phyloP scores from a whole-genome alignment of 2,888 invertebrate genomes.

The Pterostichus madidus region DNA sequence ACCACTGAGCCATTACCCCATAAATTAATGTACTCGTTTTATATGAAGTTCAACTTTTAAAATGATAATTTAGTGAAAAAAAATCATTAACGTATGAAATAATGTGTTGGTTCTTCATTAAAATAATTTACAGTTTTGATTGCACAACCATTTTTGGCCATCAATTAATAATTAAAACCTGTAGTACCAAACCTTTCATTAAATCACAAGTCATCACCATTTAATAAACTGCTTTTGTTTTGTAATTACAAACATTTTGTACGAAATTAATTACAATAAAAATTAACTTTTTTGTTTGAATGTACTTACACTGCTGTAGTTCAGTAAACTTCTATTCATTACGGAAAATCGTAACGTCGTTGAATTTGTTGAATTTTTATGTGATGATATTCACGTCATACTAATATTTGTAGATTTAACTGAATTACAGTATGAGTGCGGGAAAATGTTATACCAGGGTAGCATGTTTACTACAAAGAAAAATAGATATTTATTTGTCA shows the following conservation, averaged over 20 bases:
- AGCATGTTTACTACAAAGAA: too few relatives aligned
- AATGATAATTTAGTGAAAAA: too few relatives aligned
- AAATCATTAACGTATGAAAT: neutral
- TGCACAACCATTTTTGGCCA: conserved; percentile 6
- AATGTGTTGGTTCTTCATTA: neutral
- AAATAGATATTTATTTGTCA: too few relatives aligned
- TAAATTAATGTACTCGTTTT: too few relatives aligned
- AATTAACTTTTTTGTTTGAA: neutral
- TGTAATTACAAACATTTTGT: conserved; percentile 5
- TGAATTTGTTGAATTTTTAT: too few relatives aligned
- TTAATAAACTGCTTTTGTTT: neutral
- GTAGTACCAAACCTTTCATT: conserved; percentile 1
- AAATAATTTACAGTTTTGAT: neutral
- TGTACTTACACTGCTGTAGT: neutral
- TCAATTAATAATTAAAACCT: conserved; percentile 3
- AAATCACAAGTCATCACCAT: conserved; percentile 5
- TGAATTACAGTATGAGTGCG: too few relatives aligned
- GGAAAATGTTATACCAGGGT: too few relatives aligned
- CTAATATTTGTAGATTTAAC: too few relatives aligned
- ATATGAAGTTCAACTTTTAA: too few relatives aligned
- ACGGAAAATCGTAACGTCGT: too few relatives aligned
- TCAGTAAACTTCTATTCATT: neutral
- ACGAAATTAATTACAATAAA: conserved; percentile 5
- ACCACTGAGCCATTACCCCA: too few relatives aligned
- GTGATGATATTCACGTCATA: too few relatives aligned